Conservation (phyloP, 2,888 invertebrate genomes). For the Drosophila sordidula region DNA sequence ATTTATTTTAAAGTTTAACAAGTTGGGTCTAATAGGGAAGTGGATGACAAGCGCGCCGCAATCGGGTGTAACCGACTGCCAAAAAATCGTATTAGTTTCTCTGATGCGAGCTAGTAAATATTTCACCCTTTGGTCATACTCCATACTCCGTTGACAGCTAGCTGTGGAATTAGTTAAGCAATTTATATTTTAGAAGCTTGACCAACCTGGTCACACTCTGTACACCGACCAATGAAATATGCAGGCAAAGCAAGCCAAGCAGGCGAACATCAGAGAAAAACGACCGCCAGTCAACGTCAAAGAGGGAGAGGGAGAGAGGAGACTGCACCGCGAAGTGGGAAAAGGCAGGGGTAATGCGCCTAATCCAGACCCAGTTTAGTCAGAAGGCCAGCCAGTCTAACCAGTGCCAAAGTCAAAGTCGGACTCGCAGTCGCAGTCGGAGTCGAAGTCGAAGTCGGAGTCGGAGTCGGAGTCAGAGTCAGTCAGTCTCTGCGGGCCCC, state of each 20-base stretch:
- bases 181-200: slow-evolving; percentile 7
- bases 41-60: too few species aligned
- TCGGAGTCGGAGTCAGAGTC: slow-evolving; percentile 56
- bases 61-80: too few species aligned
- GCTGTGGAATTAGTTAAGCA: background rate
- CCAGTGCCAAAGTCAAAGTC: slow-evolving; percentile 79
- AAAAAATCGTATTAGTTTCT: too few species aligned
- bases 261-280: slow-evolving; percentile 38
- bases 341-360: slow-evolving; percentile 7
- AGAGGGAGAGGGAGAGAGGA: background rate
- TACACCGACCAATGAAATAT: slow-evolving; percentile 24
- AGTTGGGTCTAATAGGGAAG: too few species aligned
- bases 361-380: slow-evolving; percentile 49
- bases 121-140: too few species aligned
- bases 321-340: slow-evolving; percentile 8
- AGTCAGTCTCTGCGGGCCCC: slow-evolving; percentile 66
- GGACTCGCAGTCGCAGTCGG: slow-evolving; percentile 9
- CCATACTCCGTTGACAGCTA: background rate
- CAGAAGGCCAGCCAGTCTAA: slow-evolving; percentile 68
- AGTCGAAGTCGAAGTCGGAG: slow-evolving; percentile 16
- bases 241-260: slow-evolving; percentile 18
- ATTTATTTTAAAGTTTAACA: too few species aligned
- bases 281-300: slow-evolving; percentile 42
- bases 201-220: slow-evolving; percentile 32
- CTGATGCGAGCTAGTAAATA: too few species aligned